Base-by-base conservation (phyloP, 2,888 invertebrate species). In the Lithophane socia region DNA sequence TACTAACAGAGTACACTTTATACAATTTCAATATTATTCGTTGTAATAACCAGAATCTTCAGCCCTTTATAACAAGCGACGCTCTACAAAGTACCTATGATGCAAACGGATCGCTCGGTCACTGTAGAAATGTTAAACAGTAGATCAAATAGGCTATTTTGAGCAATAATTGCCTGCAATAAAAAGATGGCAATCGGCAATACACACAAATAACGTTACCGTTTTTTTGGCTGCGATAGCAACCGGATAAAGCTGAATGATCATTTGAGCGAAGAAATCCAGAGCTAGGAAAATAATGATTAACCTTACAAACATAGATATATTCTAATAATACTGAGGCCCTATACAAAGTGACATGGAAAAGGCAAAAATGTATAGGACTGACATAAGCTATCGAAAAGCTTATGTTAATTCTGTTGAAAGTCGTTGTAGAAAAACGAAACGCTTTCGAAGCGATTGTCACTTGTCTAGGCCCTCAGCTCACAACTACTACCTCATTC, bases 31-130 rank as follows among this genome's bases (percentile, higher is more conserved):
- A 47, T 61, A 61, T 37, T 5, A 54, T 52, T 67, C 54, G n/a
- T 63, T 29, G n/a, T 73, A 66, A 0, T 44, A 74, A 49, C 5
- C n/a, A 67, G 52, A 70, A 76, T 58, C 37, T 64, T 8, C n/a
- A 66, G 47, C 47, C 63, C 21, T 70, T 73, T 37, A 65, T 60
- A 58, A 24, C 4, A 52, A 64, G 29, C 52, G 24, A 56, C 52
- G 58, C 63, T 60, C 56, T 65, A 44, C 63, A 56, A 49, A 72
- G 56, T 74, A 58, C 24, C 24, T 58, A 73, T 81, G 67, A 73
- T 79, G 77, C 70, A 81, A 86, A 76, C 72, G 42, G 3, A 75
- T 21, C 37, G n/a, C n/a, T 10, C 37, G 60, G 42, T 4, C 56
- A 49, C n/a, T 8, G 56, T 29, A 29, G 5, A 1, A 18, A 44